A percentile compares a stretch with the other conserved stretches of the same genome.
Evolutionary conservation across 2,888 invertebrate genomes (phyloP).

Genomic region (Scaptomyza reducta): DNA sequence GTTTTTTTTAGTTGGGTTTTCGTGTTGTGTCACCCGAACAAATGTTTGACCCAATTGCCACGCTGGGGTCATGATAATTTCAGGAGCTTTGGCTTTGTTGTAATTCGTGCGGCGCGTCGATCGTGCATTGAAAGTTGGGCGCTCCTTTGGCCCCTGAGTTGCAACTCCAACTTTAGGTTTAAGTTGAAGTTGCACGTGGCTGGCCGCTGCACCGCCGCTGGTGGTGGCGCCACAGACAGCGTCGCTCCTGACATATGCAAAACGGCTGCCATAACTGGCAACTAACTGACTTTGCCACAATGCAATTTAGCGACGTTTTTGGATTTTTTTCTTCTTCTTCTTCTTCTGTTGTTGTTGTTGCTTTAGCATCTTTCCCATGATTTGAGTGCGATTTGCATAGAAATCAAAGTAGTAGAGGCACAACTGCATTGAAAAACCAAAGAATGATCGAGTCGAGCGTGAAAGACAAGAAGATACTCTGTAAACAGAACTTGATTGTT

Average conservation of each 20-base stretch:
- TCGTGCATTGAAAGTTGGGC: constrained; percentile 53
- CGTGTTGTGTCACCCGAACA: constrained; percentile 70
- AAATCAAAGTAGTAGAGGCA: constrained; percentile 59
- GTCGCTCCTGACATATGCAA: constrained; percentile 60
- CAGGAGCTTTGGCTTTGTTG: constrained; percentile 72
- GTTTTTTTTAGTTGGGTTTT: constrained; percentile 12
- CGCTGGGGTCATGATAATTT: constrained; percentile 74
- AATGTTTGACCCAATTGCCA: constrained; percentile 76
- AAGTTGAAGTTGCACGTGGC: constrained; percentile 40
- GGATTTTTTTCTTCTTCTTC: constrained; percentile 1
- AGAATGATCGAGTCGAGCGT: neutral
- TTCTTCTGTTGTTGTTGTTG: neutral
- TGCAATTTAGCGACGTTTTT: constrained; percentile 51
- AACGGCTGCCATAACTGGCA: constrained; percentile 55
- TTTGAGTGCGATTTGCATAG: constrained; percentile 70
- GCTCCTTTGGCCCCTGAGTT: constrained; percentile 51
- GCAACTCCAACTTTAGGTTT: neutral
- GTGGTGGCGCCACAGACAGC: constrained; percentile 50
- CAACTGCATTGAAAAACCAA: neutral
- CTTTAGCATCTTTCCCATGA: constrained; percentile 39
- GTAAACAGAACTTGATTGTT: neutral
- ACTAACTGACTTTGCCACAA: constrained; percentile 33
- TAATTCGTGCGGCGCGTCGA: constrained; percentile 63
- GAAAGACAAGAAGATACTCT: neutral
- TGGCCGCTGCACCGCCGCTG: constrained; percentile 17